Evolutionary conservation across 2,888 invertebrate genomes (phyloP), one percentile per base, ranked within the genome.

Genomic region (Tetramorium bicarinatum): DNA sequence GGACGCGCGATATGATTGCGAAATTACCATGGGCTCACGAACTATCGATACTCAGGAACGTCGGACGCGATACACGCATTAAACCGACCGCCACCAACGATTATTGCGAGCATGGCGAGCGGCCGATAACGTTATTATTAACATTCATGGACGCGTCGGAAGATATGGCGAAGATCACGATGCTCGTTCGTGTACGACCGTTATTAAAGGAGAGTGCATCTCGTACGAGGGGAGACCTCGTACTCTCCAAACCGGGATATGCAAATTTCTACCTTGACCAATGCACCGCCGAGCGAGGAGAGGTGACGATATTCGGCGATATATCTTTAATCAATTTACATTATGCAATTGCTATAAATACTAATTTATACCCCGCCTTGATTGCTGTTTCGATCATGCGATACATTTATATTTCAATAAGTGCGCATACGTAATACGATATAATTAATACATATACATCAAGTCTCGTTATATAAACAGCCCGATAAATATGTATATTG

Each of bases 241-340:
- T 64, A 38, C 49, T 47, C 47, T 61, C 38, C 47, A 59, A 59
- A 71, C 38, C 59, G 25, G 59, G 13, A 71, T 80, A 80, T 80
- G 79, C 59, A 80, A 59, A 71, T 80, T 80, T 80, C 18, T 21
- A 71, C 71, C 71, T 59, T 56, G 67, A 56, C 67, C 44, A 38
- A 25, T 64, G 64, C 52, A 41, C 62, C 75, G 49, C 18, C 62
- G 1, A 15, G 25, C 56, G 15, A 25, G 44, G n/a, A 77, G 29
- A 54, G 9, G 61, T 34, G 47, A 61, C 61, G 61, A 61, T 47
- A 47, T 61, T 75, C 49, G 62, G n/a, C 75, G 18, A 18, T 25
- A 18, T 25, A 13, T 47, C 44, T 21, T 59, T 11, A 44, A 29
- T 7, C 52, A 52, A 76, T 21, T 71, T 71, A 21, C 25, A 75